Evolutionary conservation across 2,888 invertebrate species (phyloP).

Genomic region (Eupithecia vulgata): DNA sequence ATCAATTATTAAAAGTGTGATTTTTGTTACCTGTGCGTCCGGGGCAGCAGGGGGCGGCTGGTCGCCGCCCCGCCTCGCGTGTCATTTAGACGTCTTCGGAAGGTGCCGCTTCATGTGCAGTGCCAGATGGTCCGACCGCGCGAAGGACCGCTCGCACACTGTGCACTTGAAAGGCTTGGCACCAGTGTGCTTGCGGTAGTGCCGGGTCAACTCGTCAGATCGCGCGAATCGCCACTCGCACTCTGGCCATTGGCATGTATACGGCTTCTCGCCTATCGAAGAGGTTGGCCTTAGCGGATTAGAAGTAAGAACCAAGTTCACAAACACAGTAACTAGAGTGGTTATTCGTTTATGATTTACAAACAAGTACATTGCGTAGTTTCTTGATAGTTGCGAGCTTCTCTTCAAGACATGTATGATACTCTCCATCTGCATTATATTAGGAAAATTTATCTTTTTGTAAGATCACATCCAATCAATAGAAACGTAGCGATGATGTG

Average conservation of each 20-base stretch:
- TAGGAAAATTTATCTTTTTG: not conserved
- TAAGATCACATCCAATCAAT: not conserved
- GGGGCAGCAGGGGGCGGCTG: constrained; percentile 71
- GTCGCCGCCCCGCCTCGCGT: constrained; percentile 78
- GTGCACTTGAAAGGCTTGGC: constrained; percentile 98
- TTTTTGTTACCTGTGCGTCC: constrained; percentile 63
- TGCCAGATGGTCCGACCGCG: constrained; percentile 97
- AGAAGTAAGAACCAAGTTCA: not conserved
- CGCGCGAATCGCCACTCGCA: constrained; percentile 99
- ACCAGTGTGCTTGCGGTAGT: constrained; percentile 98
- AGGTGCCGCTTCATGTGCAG: constrained; percentile 98
- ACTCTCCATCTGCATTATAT: not conserved
- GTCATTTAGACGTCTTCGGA: constrained; percentile 92
- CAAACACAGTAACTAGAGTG: not conserved
- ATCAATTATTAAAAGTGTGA: not conserved
- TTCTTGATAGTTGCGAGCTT: not conserved
- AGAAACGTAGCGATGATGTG: too few relatives aligned
- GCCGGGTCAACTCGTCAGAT: constrained; percentile 97
- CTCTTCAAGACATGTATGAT: not conserved
- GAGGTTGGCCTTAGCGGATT: not conserved
- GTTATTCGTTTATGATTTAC: not conserved
- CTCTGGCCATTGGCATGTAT: constrained; percentile 98
- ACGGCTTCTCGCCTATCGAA: constrained; percentile 95
- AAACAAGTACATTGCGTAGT: not conserved
- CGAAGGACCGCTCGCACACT: constrained; percentile 97